Evolutionary conservation across 2,113 vertebrate genomes (phyloP).

Genomic region (Crypturellus undulatus): DNA sequence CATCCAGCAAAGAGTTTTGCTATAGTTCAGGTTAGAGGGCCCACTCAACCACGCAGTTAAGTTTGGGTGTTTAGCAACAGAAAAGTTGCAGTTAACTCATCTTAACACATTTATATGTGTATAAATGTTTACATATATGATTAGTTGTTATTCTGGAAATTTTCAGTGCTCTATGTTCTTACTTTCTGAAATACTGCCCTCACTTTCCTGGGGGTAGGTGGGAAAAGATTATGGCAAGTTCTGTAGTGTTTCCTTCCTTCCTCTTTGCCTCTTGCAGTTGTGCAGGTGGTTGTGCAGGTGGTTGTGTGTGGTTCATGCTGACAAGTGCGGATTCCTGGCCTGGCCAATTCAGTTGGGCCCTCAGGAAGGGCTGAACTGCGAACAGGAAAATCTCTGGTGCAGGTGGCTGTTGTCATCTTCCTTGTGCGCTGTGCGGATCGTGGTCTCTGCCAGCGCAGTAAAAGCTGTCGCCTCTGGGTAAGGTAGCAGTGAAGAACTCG

Average conservation of each 20-base stretch:
- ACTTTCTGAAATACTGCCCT: neutral
- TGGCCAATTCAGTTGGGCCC: neutral
- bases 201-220: neutral
- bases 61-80: neutral
- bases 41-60: neutral
- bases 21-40: neutral
- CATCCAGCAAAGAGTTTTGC: neutral
- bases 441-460: neutral
- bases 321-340: neutral
- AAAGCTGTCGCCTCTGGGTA: neutral
- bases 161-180: neutral
- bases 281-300: neutral
- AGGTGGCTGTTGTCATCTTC: accelerated
- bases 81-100: neutral
- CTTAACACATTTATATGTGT: neutral
- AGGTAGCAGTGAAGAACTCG: accelerated
- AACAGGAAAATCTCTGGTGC: neutral
- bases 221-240: neutral
- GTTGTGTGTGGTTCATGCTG: neutral
- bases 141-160: neutral
- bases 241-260: neutral
- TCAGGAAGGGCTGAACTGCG: neutral
- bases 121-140: neutral
- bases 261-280: neutral
- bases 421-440: neutral